Conservation (phyloP, 1,140 invertebrate species). For the Cherax quadricarinatus region DNA sequence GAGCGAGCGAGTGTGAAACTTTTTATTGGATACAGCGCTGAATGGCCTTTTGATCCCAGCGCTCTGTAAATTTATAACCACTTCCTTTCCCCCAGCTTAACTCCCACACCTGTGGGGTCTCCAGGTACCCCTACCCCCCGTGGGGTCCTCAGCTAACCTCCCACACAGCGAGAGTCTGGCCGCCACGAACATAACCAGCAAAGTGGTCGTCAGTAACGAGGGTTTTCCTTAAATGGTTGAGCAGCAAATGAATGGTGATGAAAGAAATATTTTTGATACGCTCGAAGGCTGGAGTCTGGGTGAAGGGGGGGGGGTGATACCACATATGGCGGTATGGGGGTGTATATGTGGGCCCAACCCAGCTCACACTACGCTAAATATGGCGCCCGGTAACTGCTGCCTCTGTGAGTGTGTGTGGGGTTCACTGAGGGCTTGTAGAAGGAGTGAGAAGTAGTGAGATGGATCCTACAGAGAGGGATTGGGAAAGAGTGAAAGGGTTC, state of each 20-base stretch:
- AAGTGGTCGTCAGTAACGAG: neutral
- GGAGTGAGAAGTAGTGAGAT: no score
- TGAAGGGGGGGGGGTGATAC: neutral
- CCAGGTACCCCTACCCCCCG: no score
- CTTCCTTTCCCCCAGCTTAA: no score
- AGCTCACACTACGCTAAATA: neutral
- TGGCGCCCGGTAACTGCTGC: neutral
- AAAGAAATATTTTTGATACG: neutral
- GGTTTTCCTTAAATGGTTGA: neutral
- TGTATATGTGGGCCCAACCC: neutral
- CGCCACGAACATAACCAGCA: neutral
- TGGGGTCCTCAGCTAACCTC: no score
- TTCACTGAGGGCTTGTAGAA: no score
- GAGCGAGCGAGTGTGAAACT: no score
- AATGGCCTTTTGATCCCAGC: no score
- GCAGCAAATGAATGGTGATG: neutral
- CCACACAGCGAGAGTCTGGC: neutral
- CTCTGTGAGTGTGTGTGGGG: no score
- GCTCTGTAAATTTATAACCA: no score
- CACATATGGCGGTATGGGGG: constrained; percentile 7
- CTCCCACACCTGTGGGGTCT: no score
- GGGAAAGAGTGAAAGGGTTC: neutral
- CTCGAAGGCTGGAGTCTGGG: neutral
- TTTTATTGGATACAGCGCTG: no score
- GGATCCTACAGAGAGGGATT: no score